A percentile compares a stretch with the other conserved stretches of the same genome.
These are phyloP conservation scores for Oxyura jamaicensis DNA, from an alignment of 2,113 vertebrate genomes.

Conservation along the genomic window DNA sequence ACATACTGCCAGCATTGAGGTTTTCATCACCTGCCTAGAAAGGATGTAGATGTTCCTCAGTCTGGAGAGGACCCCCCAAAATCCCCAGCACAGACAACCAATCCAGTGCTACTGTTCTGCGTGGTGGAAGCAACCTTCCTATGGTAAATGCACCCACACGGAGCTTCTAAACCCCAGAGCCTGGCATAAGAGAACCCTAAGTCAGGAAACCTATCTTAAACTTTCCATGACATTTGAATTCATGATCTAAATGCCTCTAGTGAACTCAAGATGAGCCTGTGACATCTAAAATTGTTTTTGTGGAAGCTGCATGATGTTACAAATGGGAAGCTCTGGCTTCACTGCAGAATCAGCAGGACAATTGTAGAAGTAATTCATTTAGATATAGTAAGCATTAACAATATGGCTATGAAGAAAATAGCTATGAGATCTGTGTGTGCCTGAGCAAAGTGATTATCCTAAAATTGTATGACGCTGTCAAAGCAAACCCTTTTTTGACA, in stretches of 20 bases:
- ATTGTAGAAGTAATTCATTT: not conserved
- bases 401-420: not conserved
- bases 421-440: not conserved
- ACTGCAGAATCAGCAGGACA: slow-evolving; percentile 14
- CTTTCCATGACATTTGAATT: slow-evolving; percentile 42
- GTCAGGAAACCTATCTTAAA: not conserved
- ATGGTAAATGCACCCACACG: not conserved
- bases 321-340: slow-evolving; percentile 1
- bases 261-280: slow-evolving; percentile 16
- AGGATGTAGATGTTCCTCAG: not conserved
- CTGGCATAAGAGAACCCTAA: not conserved
- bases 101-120: not conserved
- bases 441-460: not conserved
- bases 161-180: not conserved
- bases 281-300: slow-evolving; percentile 36
- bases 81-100: not conserved
- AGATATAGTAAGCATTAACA: not conserved
- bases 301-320: slow-evolving; percentile 41
- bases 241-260: slow-evolving; percentile 49
- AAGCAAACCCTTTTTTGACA: not conserved
- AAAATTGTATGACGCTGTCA: not conserved
- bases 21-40: not conserved
- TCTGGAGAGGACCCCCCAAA: not conserved
- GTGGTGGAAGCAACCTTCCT: not conserved
- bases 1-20: not conserved